Base-by-base conservation (phyloP, 2,888 invertebrate species). In the Corbicula japonica region DNA sequence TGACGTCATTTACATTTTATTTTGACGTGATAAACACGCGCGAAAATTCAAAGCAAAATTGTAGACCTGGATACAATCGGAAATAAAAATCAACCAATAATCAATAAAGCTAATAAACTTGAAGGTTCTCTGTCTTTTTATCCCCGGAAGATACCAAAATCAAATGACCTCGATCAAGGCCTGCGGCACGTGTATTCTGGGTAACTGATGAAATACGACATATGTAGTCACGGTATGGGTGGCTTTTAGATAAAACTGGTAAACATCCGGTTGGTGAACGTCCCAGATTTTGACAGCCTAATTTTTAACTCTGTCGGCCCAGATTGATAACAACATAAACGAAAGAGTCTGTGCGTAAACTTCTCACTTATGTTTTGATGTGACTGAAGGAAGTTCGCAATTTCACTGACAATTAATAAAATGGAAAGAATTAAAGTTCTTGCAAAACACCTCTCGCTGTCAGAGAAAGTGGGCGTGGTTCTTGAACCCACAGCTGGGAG, bases 351-450 rank as follows among this genome's bases (percentile, higher is more conserved):
- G 2, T 44, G 12, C 26, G 35, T 15, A n/a, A 44, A 30, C 68
- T 58, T 46, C 41, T 34, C 69, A 60, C 48, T 48, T 35, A 15
- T 12, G 10, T 38, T 38, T 38, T 15, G 18, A 12, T 38, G 8
- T 38, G 41, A 15, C 8, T 38, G 8, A 12, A 15, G 8, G 18
- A 38, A 38, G 10, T 38, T 38, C 41, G 41, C 41, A 15, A 23
- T n/a, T 26, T 1, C 4, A 23, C 38, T 60, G 35, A 38, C 54
- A 54, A 18, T 35, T n/a, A 0, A 44, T 15, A 84, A 70, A 44
- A 86, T 87, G 79, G 80, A 88, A 32, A 80, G 86, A 44, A 72
- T 89, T 8, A 78, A 66, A 6, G 84, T 84, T 38, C 56, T 89
- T 10, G 72, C 85, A 8, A 56, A 72, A 4, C 87, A 88, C 70